Conservation (phyloP, 2,797 vertebrate species). For the Sebastes variabilis region DNA sequence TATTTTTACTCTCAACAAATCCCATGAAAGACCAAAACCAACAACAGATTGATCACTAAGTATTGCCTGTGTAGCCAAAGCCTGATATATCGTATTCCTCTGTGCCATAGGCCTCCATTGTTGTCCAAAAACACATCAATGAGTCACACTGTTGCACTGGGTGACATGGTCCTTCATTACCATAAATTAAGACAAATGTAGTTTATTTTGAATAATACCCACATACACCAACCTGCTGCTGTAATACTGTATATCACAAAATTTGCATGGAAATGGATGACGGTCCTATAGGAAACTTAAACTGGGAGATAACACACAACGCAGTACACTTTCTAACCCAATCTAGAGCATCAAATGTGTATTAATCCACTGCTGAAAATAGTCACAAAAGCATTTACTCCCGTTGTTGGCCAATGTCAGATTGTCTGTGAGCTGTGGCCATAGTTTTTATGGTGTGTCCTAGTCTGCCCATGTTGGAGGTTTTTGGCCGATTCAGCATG, state of each 20-base stretch:
- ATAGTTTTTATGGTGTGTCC: too few species aligned
- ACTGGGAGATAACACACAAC: too few species aligned
- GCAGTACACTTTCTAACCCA: too few species aligned
- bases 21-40: background rate
- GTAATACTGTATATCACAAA: too few species aligned
- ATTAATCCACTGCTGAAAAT: background rate
- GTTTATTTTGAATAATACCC: background rate
- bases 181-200: background rate
- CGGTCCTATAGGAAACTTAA: too few species aligned
- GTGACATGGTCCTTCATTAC: background rate
- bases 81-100: background rate
- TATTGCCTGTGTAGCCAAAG: background rate
- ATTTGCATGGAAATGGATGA: too few species aligned
- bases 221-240: background rate
- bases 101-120: background rate
- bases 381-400: background rate
- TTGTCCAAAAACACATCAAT: too few species aligned
- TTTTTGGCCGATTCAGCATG: too few species aligned
- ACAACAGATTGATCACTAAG: background rate
- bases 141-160: background rate
- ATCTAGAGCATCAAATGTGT: background rate
- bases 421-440: too few species aligned
- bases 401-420: too few species aligned
- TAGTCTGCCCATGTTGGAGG: too few species aligned
- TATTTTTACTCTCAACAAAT: background rate